A percentile compares a stretch with the other conserved stretches of the same genome.
Evolutionary conservation across 30 jellyfish, hydroid and myxozoan species (phyloP).

Genomic region (Rhopilema esculentum): DNA sequence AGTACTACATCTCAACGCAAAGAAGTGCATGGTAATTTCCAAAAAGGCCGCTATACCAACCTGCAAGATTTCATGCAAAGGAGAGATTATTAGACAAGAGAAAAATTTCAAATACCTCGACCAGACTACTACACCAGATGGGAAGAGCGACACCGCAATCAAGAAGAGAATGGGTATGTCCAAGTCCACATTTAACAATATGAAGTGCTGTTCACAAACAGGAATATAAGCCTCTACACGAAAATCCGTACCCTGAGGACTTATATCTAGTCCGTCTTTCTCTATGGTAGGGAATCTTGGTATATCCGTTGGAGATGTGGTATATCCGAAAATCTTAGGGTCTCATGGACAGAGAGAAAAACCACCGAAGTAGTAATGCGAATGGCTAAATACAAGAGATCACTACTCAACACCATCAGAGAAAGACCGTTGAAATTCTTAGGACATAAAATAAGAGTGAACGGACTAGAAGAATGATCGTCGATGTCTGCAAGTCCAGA

Average conservation of each 20-base stretch:
- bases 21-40: not conserved
- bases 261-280: not conserved
- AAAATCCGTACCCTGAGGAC: not conserved
- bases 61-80: not conserved
- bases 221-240: not conserved
- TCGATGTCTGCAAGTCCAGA: slow-evolving; percentile 12
- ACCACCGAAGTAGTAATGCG: not conserved
- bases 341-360: slow-evolving; percentile 14
- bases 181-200: not conserved
- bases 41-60: not conserved
- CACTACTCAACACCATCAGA: slow-evolving; percentile 4
- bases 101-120: not conserved
- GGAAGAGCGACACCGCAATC: not conserved
- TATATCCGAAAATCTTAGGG: not conserved
- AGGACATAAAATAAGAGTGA: not conserved
- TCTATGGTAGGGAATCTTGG: slow-evolving; percentile 18
- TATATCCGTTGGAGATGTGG: slow-evolving; percentile 21
- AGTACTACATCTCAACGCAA: not conserved
- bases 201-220: slow-evolving; percentile 11
- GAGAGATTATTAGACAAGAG: not conserved
- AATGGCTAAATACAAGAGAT: slow-evolving; percentile 7
- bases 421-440: not conserved
- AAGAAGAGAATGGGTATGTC: not conserved
- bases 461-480: slow-evolving; percentile 23
- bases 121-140: not conserved